Base-by-base conservation (phyloP, 2,113 vertebrate species). In the Salvelinus namaycush region DNA sequence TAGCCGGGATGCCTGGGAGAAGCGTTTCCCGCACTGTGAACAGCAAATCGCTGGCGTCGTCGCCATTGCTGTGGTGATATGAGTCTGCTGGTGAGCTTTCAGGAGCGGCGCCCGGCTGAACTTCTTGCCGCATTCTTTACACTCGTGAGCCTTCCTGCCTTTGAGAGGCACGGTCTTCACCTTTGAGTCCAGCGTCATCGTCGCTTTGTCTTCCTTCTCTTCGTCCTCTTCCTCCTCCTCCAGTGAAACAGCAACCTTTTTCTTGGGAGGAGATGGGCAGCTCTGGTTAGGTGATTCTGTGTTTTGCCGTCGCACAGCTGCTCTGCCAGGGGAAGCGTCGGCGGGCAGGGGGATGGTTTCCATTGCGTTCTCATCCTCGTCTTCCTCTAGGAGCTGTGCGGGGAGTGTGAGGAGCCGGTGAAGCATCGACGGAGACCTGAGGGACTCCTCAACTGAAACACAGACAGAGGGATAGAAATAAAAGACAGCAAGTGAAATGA, bases 351-450 rank as follows among this genome's bases (percentile, higher is more conserved):
- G 71, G 14, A 84, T 80, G 0, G 80, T 65, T 3, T 93, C 90
- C 12, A 81, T 81, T 27, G 79, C 60, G 1, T 77, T 75, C 0
- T 80, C 78, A 22, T 44, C 70, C 20, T 68, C 75, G 0, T 89
- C 84, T 0, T 86, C 88, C 0, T 92, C 91, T 29, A 92, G 83
- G 75, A 93, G 85, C 91, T 94, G 93, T 6, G 91, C 90, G 13
- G 93, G 92, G 0, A 94, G 87, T 0, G 93, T 94, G 66, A 94
- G 89, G 31, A 94, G 91, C 18, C 93, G 91, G 9, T 94, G 93
- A 3, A 94, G 88, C 92, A 94, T 94, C 1, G 93, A 94, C 12
- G 92, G 89, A 0, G 93, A 92, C 7, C 91, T 88, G 54, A 87
- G 74, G 1, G 83, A 80, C 2, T 85, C 75, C 0, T 86, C 85